A percentile compares a stretch with the other conserved stretches of the same genome.
Evolutionary conservation across 2,888 invertebrate genomes (phyloP).

Genomic region (Drosophila prolongata): DNA sequence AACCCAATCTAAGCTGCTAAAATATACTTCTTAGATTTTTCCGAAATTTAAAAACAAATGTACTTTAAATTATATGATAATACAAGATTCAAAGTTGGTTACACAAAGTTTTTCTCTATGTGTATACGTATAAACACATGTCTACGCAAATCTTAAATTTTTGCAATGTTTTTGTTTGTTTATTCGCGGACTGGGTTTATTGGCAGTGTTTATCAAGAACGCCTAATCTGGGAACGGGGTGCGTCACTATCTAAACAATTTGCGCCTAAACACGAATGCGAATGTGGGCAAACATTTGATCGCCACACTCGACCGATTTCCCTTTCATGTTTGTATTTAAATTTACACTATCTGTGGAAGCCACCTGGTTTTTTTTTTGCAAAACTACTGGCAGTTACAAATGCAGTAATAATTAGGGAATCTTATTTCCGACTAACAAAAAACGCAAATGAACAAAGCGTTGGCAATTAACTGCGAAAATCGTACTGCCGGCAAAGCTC

Average conservation of each 20-base stretch:
- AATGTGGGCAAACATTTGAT: slow-evolving; percentile 20
- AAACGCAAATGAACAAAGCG: not conserved
- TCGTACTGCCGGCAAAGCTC: not conserved
- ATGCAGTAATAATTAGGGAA: not conserved
- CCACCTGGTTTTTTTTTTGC: not conserved
- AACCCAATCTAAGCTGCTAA: too few species aligned
- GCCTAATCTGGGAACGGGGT: slow-evolving; percentile 52
- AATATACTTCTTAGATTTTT: too few species aligned
- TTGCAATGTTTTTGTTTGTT: slow-evolving; percentile 65
- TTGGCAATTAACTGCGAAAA: not conserved
- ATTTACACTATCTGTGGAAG: slow-evolving; percentile 2
- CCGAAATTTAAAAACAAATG: too few species aligned
- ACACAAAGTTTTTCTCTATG: not conserved
- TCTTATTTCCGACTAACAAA: not conserved
- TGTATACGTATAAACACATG: slow-evolving; percentile 5
- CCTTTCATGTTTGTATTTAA: slow-evolving; percentile 26
- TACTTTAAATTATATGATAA: too few species aligned
- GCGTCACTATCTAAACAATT: slow-evolving; percentile 20
- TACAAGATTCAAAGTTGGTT: too few species aligned
- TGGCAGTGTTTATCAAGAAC: slow-evolving; percentile 65
- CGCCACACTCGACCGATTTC: slow-evolving; percentile 10
- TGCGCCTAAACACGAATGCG: not conserved
- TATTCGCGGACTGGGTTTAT: slow-evolving; percentile 39
- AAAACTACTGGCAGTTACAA: not conserved
- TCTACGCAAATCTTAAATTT: slow-evolving; percentile 34